Base-by-base conservation (phyloP, 1,140 invertebrate genomes). In the Brachionus manjavacas region DNA sequence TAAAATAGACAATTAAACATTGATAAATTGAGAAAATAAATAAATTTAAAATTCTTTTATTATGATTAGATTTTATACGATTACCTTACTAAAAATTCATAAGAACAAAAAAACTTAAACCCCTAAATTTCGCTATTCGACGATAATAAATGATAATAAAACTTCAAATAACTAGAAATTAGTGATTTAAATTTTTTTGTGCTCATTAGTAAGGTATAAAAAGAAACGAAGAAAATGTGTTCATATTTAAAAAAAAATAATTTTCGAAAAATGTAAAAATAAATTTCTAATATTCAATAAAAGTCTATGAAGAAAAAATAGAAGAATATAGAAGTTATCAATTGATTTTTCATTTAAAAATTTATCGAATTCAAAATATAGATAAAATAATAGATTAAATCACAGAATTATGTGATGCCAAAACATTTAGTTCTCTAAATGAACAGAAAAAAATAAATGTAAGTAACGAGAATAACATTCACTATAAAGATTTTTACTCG, bases 361-460 rank as follows among this genome's bases (percentile, higher is more conserved):
- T 41, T 20, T 39, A 16, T 72, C 68, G 68, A 72, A 72, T 72
- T 39, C 31, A 39, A 72, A 72, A 39, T 8, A 72, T 23, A 60
- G 52, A 60, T 60, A 72, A 72, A 72, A 72, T 39, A 43, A 39
- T 41, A 72, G n/a, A 64, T 31, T 4, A 68, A 72, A n/a, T 72
- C 68, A 72, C 68, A 72, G 68, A 72, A 72, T 72, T 72, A 72
- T 72, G 68, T 72, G 68, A 72, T 72, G 28, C 35, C 68, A 41
- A 68, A 43, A 72, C 68, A 68, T 14, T 68, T 68, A 31, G 25
- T 68, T 39, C 28, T 68, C n/a, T 68, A 31, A 41, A 39, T 20
- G 31, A n/a, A 72, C 31, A 39, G 41, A 72, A 72, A 72, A 72
- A 16, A 41, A 72, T 35, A 35, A 7, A 31, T 35, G 28, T 31